Base-by-base conservation (phyloP, 2,888 invertebrate genomes). In the Noctua comes region DNA sequence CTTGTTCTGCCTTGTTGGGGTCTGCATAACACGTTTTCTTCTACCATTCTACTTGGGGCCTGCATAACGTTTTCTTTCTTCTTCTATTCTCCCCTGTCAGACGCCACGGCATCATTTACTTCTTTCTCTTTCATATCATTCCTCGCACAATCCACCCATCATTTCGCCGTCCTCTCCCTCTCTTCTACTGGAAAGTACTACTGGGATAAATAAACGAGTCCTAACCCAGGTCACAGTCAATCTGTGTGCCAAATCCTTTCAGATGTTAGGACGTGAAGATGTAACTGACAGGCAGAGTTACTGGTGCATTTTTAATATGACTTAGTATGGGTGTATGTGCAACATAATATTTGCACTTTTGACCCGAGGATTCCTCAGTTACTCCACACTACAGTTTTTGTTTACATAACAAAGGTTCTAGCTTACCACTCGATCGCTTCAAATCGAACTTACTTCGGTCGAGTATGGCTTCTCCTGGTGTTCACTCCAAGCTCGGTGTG, bases 401-500 rank as follows among this genome's bases (percentile, higher is more conserved):
- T 83, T 76, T 68, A 73, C 70, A 80, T 43, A 85, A 82, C 51
- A 78, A 40, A 72, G 76, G n/a, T 66, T 64, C 11, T 73, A 76
- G 51, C 72, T 54, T 65, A 80, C 64, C n/a, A 65, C 24, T 36
- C 31, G 18, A 54, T n/a, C 40, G 59, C 59, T 71, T 59, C 59
- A 76, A 79, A 82, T 73, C 68, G 62, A 70, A n/a, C 69, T 80
- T 74, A 72, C 43, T 72, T 76, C 4, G 62, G 68, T 62, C 36
- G 1, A 62, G 64, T 73, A 84, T 13, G 87, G 86, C 82, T 86
- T 88, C 88, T 78, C 59, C 72, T 65, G 66, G 65, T 68, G 76
- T 66, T n/a, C 62, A 79, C 46, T 36, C 11, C 59, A 72, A 72
- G 64, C 70, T 70, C 11, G 31, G 21, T 40, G 21, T 36, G 68